These are phyloP conservation scores for Clanis bilineata DNA, from an alignment of 2,888 invertebrate species.

Conservation along the genomic window DNA sequence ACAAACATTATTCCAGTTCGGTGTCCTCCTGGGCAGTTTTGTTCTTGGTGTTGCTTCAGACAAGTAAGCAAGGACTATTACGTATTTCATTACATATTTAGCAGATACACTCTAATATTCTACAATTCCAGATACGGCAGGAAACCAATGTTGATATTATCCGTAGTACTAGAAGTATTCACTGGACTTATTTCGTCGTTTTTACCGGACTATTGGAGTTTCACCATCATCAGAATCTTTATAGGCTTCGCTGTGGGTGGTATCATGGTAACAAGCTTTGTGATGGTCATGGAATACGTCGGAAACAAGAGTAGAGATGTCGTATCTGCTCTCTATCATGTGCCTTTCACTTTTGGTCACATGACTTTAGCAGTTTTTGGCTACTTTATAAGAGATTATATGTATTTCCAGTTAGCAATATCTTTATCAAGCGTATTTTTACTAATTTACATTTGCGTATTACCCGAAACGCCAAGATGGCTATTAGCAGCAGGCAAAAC, in stretches of 20 bases:
- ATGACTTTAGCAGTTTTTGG: conserved; percentile 83
- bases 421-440: conserved; percentile 81
- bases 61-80: conserved; percentile 73
- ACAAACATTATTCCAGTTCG: conserved; percentile 89
- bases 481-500: conserved; percentile 85
- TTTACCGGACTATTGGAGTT: conserved; percentile 84
- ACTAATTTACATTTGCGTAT: conserved; percentile 84
- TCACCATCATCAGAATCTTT: conserved; percentile 85
- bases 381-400: conserved; percentile 85
- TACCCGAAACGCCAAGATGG: conserved; percentile 92
- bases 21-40: conserved; percentile 87
- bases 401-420: conserved; percentile 83
- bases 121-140: conserved; percentile 85
- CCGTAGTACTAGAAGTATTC: conserved; percentile 86
- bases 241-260: conserved; percentile 90
- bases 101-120: not conserved
- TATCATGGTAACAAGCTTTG: conserved; percentile 84
- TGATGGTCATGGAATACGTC: conserved; percentile 84
- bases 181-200: conserved; percentile 86
- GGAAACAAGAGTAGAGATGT: conserved; percentile 75
- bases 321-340: conserved; percentile 84
- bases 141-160: conserved; percentile 85
- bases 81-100: not conserved
- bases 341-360: conserved; percentile 86
- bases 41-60: conserved; percentile 89